Percentiles rank a stretch among this genome's conserved stretches.
Evolutionary conservation across 2,113 vertebrate species (phyloP).

Genomic region (Tringa solitaria): DNA sequence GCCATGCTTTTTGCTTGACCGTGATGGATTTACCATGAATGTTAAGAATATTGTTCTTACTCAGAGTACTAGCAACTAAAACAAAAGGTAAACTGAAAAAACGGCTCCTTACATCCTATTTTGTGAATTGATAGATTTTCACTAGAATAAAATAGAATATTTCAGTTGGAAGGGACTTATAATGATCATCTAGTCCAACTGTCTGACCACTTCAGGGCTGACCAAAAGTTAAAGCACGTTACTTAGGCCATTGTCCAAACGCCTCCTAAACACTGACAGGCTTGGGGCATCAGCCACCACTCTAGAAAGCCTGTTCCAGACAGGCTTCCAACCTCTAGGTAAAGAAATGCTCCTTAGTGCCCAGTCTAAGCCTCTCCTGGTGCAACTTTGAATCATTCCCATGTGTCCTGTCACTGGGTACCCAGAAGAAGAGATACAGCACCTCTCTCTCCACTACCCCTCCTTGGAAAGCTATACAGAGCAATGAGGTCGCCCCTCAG

Average conservation of each 20-base stretch:
- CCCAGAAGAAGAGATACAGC: not conserved
- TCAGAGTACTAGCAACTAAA: not conserved
- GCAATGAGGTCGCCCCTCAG: rapidly evolving
- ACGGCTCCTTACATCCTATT: not conserved
- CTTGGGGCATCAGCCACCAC: not conserved
- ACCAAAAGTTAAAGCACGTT: not conserved
- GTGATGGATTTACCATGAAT: not conserved
- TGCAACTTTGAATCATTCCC: not conserved
- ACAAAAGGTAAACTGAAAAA: not conserved
- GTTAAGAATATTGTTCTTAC: not conserved
- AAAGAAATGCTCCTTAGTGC: not conserved
- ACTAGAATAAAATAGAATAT: not conserved
- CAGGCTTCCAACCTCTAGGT: rapidly evolving
- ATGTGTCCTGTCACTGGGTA: not conserved
- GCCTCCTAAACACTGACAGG: not conserved
- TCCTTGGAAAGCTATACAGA: not conserved
- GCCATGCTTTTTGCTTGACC: not conserved
- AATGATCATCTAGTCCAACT: not conserved
- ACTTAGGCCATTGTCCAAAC: not conserved
- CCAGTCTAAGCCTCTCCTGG: not conserved
- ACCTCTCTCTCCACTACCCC: rapidly evolving
- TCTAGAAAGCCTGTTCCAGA: not conserved
- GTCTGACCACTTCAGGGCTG: not conserved
- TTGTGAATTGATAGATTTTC: not conserved
- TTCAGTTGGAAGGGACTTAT: not conserved